phyloP scores from a whole-genome alignment of 2,113 vertebrate species.

The Embiotoca jacksoni region DNA sequence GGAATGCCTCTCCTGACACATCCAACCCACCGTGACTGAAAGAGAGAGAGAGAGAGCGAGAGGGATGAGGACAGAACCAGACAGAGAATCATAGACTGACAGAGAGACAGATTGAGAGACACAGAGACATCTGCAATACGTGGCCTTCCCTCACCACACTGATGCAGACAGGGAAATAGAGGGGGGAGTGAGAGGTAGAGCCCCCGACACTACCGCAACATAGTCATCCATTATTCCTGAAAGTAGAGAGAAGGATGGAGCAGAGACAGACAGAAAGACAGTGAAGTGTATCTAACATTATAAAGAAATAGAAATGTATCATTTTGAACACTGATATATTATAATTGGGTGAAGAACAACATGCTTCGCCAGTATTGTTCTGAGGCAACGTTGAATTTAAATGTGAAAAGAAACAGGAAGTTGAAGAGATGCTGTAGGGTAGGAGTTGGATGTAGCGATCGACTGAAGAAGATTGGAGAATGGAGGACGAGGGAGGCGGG shows the following conservation, averaged over 20 bases:
- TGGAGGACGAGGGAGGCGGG: conserved; percentile 36
- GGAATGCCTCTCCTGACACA: conserved; percentile 63
- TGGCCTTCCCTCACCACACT: conserved; percentile 34
- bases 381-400: no score
- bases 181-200: conserved; percentile 20
- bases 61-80: not conserved
- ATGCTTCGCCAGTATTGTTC: not conserved
- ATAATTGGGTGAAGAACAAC: no score
- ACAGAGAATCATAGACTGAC: conserved; percentile 4
- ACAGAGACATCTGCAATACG: conserved; percentile 10
- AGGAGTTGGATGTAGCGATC: conserved; percentile 4
- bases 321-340: not conserved
- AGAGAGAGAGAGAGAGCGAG: conserved; percentile 11
- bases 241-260: conserved; percentile 6
- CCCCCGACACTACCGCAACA: conserved; percentile 43
- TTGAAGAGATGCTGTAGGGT: not conserved
- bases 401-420: no score
- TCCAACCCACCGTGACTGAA: conserved; percentile 53
- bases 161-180: conserved; percentile 23
- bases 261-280: not conserved
- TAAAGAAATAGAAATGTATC: not conserved
- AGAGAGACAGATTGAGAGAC: conserved; percentile 8
- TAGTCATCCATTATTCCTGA: conserved; percentile 50
- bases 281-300: not conserved
- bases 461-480: conserved; percentile 48